phyloP scores from a whole-genome alignment of 2,888 invertebrate species.

The Drosophila paracracens region DNA sequence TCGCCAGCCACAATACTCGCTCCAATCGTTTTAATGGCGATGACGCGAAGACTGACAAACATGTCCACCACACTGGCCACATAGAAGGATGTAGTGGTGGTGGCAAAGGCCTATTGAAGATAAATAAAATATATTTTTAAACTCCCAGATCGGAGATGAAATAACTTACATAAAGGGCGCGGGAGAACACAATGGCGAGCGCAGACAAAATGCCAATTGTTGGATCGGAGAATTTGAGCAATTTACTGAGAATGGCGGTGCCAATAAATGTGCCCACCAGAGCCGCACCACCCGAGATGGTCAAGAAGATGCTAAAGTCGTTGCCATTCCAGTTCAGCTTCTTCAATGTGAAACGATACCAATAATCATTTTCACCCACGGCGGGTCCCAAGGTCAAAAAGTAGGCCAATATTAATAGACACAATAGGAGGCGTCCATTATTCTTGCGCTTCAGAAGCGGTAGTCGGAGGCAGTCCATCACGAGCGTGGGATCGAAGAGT shows the following conservation, averaged over 20 bases:
- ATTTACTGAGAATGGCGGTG: slow-evolving; percentile 83
- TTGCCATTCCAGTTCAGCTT: slow-evolving; percentile 84
- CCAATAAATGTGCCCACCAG: slow-evolving; percentile 84
- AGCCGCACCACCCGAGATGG: slow-evolving; percentile 80
- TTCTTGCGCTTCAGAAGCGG: slow-evolving; percentile 81
- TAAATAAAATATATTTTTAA: neutral
- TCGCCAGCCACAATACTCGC: slow-evolving; percentile 83
- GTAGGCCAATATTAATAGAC: slow-evolving; percentile 79
- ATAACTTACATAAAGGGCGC: slow-evolving; percentile 82
- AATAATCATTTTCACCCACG: slow-evolving; percentile 83
- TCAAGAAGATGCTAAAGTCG: slow-evolving; percentile 81
- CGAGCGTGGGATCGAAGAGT: slow-evolving; percentile 84
- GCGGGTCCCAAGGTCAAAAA: slow-evolving; percentile 82
- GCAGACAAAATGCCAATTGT: slow-evolving; percentile 83
- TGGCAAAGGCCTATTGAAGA: slow-evolving; percentile 79
- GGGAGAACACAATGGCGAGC: slow-evolving; percentile 79
- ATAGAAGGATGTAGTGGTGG: slow-evolving; percentile 78
- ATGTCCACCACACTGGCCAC: slow-evolving; percentile 82
- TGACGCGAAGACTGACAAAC: slow-evolving; percentile 83
- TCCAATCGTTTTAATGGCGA: slow-evolving; percentile 84
- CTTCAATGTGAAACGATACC: slow-evolving; percentile 82
- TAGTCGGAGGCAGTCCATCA: slow-evolving; percentile 81
- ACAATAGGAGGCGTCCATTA: slow-evolving; percentile 78
- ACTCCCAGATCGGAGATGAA: fast-evolving
- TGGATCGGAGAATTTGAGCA: slow-evolving; percentile 82